These are phyloP conservation scores for Phyllotreta striolata DNA, from an alignment of 2,888 invertebrate genomes.

Conservation along the genomic window DNA sequence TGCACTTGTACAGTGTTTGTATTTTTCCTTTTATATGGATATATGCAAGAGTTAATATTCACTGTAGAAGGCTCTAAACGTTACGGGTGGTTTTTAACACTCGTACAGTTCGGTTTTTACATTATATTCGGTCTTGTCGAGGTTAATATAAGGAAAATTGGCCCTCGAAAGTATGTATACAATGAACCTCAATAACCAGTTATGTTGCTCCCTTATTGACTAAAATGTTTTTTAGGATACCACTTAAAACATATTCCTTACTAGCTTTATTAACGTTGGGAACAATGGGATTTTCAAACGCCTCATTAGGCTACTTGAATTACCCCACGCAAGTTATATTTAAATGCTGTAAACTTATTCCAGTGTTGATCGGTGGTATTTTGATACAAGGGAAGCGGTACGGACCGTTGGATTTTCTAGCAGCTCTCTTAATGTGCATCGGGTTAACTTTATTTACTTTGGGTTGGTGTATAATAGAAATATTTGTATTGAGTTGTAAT, in stretches of 20 bases:
- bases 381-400: constrained; percentile 90
- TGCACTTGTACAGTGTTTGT: constrained; percentile 84
- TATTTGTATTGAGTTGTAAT: not conserved
- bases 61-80: constrained; percentile 88
- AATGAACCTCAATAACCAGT: not conserved
- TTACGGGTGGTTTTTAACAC: constrained; percentile 90
- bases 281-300: constrained; percentile 96
- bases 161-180: constrained; percentile 64
- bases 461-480: constrained; percentile 64
- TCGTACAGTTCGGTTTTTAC: constrained; percentile 91
- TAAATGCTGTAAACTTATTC: constrained; percentile 96
- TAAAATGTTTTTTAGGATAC: constrained; percentile 71
- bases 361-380: constrained; percentile 93
- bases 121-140: constrained; percentile 82
- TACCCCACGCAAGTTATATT: constrained; percentile 98
- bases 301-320: constrained; percentile 92
- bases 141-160: constrained; percentile 68
- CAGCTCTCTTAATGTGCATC: constrained; percentile 86
- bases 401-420: constrained; percentile 81
- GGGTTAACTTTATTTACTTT: constrained; percentile 92
- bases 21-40: constrained; percentile 91
- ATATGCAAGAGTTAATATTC: constrained; percentile 91
- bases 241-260: constrained; percentile 79
- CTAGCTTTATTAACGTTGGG: constrained; percentile 89
- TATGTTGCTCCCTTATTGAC: not conserved